A percentile compares a stretch with the other conserved stretches of the same genome.
phyloP scores from a whole-genome alignment of 2,113 vertebrate species.

The Lepidothrix coronata region DNA sequence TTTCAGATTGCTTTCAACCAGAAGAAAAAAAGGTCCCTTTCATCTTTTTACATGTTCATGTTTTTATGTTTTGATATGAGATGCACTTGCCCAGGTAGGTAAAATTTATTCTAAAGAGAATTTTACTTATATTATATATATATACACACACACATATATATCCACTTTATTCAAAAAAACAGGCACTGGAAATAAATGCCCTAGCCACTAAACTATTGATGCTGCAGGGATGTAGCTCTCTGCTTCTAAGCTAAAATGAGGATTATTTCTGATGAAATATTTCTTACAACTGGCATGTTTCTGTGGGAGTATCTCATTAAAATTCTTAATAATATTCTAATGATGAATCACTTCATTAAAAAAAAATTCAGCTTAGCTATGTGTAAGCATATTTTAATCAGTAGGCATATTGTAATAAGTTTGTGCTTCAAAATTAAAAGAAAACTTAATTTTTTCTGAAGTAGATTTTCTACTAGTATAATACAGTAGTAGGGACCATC shows the following conservation, averaged over 20 bases:
- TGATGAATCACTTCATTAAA: slow-evolving; percentile 31
- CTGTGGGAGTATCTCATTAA: slow-evolving; percentile 24
- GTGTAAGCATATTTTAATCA: neutral
- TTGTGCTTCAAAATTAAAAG: neutral
- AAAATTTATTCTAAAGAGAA: neutral
- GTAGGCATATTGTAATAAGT: neutral
- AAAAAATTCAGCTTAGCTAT: neutral
- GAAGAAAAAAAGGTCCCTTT: neutral
- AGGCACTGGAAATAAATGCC: neutral
- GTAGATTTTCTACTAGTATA: neutral
- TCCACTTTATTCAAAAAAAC: neutral
- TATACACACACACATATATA: neutral
- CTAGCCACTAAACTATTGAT: neutral
- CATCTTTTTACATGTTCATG: neutral
- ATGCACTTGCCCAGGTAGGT: neutral
- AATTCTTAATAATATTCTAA: slow-evolving; percentile 39
- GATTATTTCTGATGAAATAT: slow-evolving; percentile 1
- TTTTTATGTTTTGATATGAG: neutral
- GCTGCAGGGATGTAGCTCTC: neutral
- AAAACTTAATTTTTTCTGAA: neutral
- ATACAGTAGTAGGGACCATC: neutral
- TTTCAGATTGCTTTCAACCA: neutral
- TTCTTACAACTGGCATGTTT: neutral
- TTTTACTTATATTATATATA: neutral
- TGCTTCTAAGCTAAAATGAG: neutral